Conservation (phyloP, 2,888 invertebrate species). For the Lochmaea capreae region DNA sequence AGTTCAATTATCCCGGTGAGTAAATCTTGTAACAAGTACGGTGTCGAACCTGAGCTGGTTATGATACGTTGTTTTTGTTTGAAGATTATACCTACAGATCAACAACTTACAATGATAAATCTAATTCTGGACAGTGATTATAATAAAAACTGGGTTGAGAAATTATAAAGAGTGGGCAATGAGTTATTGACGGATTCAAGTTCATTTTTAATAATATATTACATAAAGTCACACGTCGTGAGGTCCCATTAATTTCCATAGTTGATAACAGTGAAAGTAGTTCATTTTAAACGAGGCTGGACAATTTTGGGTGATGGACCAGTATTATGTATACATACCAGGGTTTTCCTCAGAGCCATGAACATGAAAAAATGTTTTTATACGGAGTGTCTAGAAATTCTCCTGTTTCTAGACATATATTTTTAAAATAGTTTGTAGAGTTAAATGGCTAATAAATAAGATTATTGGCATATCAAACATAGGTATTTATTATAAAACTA, state of each 20-base stretch:
- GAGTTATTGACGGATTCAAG: constrained; percentile 32
- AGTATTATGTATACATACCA: no score
- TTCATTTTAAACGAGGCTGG: not conserved
- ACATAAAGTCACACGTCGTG: constrained; percentile 27
- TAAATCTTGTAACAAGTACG: constrained; percentile 28
- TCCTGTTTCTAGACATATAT: no score
- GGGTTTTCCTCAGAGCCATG: no score
- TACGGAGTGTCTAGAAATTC: no score
- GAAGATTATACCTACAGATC: constrained; percentile 20
- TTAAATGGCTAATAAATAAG: no score
- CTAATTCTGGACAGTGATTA: constrained; percentile 28
- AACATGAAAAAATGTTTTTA: no score
- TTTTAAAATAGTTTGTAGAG: no score
- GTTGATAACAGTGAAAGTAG: constrained; percentile 31
- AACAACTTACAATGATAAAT: constrained; percentile 27
- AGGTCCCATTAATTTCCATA: constrained; percentile 28
- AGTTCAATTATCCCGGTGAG: constrained; percentile 24
- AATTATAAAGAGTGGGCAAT: constrained; percentile 34
- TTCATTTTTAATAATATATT: constrained; percentile 32
- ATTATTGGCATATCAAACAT: no score
- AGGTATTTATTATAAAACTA: no score
- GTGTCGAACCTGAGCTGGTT: constrained; percentile 29
- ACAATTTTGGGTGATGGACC: not conserved
- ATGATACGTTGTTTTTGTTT: constrained; percentile 9
- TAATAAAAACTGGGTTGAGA: constrained; percentile 28